phyloP scores from a whole-genome alignment of 1,140 invertebrate genomes.

The Scaptomyza hsui region DNA sequence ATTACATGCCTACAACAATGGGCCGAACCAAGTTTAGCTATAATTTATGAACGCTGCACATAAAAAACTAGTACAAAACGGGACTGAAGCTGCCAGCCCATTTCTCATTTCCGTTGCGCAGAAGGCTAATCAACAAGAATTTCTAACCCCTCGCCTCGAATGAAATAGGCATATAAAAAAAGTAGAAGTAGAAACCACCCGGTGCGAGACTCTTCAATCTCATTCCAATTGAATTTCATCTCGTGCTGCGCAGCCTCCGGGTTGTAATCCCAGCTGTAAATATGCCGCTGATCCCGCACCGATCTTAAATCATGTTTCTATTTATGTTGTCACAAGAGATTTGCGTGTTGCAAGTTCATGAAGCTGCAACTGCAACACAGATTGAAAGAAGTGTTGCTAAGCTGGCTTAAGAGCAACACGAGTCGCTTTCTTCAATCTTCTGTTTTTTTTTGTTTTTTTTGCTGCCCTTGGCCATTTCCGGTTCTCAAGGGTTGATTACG shows the following conservation, averaged over 20 bases:
- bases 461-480: slow-evolving; percentile 13
- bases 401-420: slow-evolving; percentile 64
- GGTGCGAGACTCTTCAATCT: slow-evolving; percentile 39
- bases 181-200: slow-evolving; percentile 55
- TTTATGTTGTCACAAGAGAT: slow-evolving; percentile 83
- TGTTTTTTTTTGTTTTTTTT: too few species aligned
- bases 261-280: slow-evolving; percentile 83
- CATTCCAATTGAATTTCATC: slow-evolving; percentile 5
- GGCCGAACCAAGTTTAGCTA: slow-evolving; percentile 54
- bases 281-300: slow-evolving; percentile 73
- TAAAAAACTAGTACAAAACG: slow-evolving; percentile 52
- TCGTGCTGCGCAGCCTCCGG: slow-evolving; percentile 49
- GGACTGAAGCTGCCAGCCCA: slow-evolving; percentile 63
- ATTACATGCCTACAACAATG: slow-evolving; percentile 75
- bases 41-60: slow-evolving; percentile 68
- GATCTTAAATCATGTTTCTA: slow-evolving; percentile 82
- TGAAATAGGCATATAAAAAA: slow-evolving; percentile 45
- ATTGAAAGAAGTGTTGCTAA: slow-evolving; percentile 64
- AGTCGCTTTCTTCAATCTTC: slow-evolving; percentile 34
- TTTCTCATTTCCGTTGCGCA: slow-evolving; percentile 82
- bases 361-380: slow-evolving; percentile 27
- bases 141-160: slow-evolving; percentile 65
- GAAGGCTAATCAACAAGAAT: slow-evolving; percentile 75
- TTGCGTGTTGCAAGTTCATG: slow-evolving; percentile 61
- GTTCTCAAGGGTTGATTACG: slow-evolving; percentile 74